These are phyloP conservation scores for Lacanobia wlatinum DNA, from an alignment of 2,888 invertebrate species.

Conservation along the genomic window DNA sequence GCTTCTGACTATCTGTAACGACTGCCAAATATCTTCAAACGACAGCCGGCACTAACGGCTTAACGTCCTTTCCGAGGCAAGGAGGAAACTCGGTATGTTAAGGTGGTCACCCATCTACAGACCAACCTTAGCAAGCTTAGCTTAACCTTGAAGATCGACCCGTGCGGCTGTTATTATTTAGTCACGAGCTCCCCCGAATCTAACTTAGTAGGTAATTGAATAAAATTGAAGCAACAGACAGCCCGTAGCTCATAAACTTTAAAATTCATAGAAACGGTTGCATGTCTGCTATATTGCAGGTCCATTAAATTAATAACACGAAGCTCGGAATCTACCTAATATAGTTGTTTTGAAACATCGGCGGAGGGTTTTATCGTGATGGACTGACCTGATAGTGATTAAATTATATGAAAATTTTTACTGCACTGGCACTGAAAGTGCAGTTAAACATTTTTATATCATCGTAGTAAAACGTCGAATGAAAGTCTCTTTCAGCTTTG, in stretches of 20 bases:
- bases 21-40: too few relatives aligned
- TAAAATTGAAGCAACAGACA: constrained; percentile 35
- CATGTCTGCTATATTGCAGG: constrained; percentile 48
- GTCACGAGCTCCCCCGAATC: too few relatives aligned
- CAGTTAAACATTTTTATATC: not conserved
- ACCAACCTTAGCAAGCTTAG: too few relatives aligned
- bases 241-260: constrained; percentile 35
- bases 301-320: constrained; percentile 54
- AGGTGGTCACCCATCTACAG: too few relatives aligned
- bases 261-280: constrained; percentile 51
- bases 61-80: too few relatives aligned
- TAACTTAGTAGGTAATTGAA: constrained; percentile 9
- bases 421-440: not conserved
- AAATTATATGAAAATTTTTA: constrained; percentile 18
- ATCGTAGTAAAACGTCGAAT: not conserved
- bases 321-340: constrained; percentile 32
- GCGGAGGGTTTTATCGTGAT: constrained; percentile 32
- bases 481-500: not conserved
- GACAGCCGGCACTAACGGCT: too few relatives aligned
- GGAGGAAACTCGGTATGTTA: too few relatives aligned
- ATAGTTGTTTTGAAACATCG: constrained; percentile 47
- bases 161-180: too few relatives aligned
- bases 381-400: constrained; percentile 29
- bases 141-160: too few relatives aligned
- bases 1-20: too few relatives aligned